phyloP scores from a whole-genome alignment of 2,888 invertebrate species.

The Oegoconia quadripuncta region DNA sequence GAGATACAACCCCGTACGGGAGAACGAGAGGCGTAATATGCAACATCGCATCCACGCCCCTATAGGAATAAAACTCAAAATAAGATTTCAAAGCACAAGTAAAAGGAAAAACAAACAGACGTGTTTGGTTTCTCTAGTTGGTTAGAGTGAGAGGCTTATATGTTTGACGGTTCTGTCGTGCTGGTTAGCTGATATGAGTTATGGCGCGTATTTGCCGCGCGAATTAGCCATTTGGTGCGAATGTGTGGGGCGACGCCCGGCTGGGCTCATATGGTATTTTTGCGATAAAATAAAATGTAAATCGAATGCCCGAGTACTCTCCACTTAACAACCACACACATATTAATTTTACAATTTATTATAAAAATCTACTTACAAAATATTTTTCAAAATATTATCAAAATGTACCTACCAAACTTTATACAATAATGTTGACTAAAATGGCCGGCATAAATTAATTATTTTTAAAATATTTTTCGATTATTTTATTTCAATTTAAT shows the following conservation, averaged over 20 bases:
- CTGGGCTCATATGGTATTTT: too few relatives aligned
- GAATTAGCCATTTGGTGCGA: conserved; percentile 75
- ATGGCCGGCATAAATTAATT: too few relatives aligned
- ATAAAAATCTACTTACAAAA: too few relatives aligned
- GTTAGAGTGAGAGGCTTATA: conserved; percentile 63
- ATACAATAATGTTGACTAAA: too few relatives aligned
- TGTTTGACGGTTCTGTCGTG: conserved; percentile 46
- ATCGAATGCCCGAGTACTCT: too few relatives aligned
- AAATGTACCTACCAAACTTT: background rate
- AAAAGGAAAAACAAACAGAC: conserved; percentile 73
- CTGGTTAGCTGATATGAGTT: conserved; percentile 72
- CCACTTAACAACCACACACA: too few relatives aligned
- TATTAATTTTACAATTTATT: too few relatives aligned
- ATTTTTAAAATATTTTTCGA: too few relatives aligned
- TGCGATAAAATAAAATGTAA: too few relatives aligned
- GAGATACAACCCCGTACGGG: conserved; percentile 51
- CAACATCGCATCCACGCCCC: conserved; percentile 80
- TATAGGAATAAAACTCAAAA: conserved; percentile 76
- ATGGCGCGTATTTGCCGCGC: conserved; percentile 72
- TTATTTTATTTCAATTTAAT: too few relatives aligned
- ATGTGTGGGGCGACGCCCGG: conserved; percentile 55
- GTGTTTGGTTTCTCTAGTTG: conserved; percentile 65
- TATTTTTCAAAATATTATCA: too few relatives aligned
- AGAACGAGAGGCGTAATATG: conserved; percentile 76
- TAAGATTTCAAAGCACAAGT: conserved; percentile 76